Percentiles rank a stretch among this genome's conserved stretches.
Evolutionary conservation across 1,140 invertebrate genomes (phyloP).

Genomic region (Amphibalanus amphitrite): DNA sequence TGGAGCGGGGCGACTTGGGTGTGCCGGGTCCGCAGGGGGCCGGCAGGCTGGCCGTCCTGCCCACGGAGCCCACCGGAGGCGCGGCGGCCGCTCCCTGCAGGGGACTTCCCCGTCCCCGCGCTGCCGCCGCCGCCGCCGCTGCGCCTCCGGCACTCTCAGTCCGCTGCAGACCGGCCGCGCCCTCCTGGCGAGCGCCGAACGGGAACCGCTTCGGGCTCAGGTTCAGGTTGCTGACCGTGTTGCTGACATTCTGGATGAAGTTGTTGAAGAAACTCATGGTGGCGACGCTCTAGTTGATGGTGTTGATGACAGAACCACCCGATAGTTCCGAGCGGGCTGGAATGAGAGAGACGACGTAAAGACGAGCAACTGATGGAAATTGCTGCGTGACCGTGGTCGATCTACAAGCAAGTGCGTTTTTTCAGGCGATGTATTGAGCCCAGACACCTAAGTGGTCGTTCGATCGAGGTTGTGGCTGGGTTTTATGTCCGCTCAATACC

Average conservation of each 20-base stretch:
- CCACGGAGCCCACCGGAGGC: not conserved
- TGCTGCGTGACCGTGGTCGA: too few relatives aligned
- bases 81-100: not conserved
- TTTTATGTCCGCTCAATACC: too few relatives aligned
- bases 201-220: slow-evolving; percentile 58
- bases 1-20: not conserved
- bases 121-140: too few relatives aligned
- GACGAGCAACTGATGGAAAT: too few relatives aligned
- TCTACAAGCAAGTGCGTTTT: too few relatives aligned
- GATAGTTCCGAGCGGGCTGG: too few relatives aligned
- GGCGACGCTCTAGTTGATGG: not conserved
- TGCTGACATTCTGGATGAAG: slow-evolving; percentile 43
- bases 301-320: too few relatives aligned
- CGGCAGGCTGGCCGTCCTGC: not conserved
- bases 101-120: not conserved
- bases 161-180: not conserved
- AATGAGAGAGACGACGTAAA: too few relatives aligned
- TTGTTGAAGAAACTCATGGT: slow-evolving; percentile 69
- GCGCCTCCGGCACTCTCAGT: not conserved
- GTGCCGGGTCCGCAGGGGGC: too few relatives aligned
- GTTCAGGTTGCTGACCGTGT: slow-evolving; percentile 52
- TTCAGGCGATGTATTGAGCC: too few relatives aligned
- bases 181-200: slow-evolving; percentile 32
- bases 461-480: too few relatives aligned
- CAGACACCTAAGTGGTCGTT: too few relatives aligned